Base-by-base conservation (phyloP, 2,113 vertebrate species). In the Rhagologus leucostigma region DNA sequence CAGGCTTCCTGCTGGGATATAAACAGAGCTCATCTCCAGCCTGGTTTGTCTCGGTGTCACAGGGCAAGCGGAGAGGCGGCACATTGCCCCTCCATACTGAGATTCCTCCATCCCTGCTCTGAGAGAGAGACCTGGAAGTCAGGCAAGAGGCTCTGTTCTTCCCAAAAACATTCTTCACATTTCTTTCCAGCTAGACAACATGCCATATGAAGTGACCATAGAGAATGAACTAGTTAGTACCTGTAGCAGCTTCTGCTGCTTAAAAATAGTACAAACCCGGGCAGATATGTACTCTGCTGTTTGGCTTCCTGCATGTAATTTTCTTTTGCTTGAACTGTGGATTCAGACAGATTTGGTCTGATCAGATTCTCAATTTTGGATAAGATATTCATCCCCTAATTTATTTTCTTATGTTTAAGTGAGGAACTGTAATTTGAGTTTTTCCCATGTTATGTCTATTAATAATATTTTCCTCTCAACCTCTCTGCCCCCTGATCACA, bases 21-120 rank as follows among this genome's bases (percentile, higher is more conserved):
- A 24, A 59, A 63, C 20, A 41, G 84, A 79, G 57, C 15, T 67
- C 15, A 0, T 35, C 67, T 85, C 39, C 71, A 57, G 47, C 57
- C 65, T 37, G 14, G 30, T 35, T 86, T 63, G 41, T 37, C 52
- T 71, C 1, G 0, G 19, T 64, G 73, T 42, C 74, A 32, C 47
- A 30, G 56, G 41, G 19, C 27, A 52, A 59, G 42, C 0, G 0
- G 41, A 73, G 76, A 46, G 16, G 39, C 0, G 0, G 39, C 50
- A 63, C 27, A 1, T 12, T 1, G 0, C 24, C 12, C 11, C 37
- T 76, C 22, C 21, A 0, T 1, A 8, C 33, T 2, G 11, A 68
- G 35, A 35, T 6, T 21, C 3, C 37, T 21, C 33, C 3, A 0
- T 10, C 37, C 30, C 64, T 74, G 39, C 37, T 46, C 74, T 30